Evolutionary conservation across 2,888 invertebrate species (phyloP), one percentile per base, ranked within the genome.

Genomic region (Eupithecia subfuscata): DNA sequence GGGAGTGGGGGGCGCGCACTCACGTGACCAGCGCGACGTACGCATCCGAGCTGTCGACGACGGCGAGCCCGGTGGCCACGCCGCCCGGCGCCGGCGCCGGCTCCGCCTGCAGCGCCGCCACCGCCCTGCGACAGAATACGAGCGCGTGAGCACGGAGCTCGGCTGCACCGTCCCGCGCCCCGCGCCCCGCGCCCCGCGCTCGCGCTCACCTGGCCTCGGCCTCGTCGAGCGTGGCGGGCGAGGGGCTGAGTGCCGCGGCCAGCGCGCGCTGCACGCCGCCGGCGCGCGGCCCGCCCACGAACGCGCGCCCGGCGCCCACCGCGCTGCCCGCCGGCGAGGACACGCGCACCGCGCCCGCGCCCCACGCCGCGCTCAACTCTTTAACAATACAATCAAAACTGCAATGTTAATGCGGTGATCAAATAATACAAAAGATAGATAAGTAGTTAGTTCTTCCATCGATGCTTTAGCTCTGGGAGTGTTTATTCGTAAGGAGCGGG

Each of bases 21-120:
- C 88, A 97, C 97, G 96, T 96, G 79, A 96, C 95, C 74, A 96
- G 91, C 14, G 97, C 96, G 65, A 96, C 95, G 90, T 97, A 97
- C 65, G 96, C 95, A 85, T 97, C 97, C 82, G 94, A 89, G 75
- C 94, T 92, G 90, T 97, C 97, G 78, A 96, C 95, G 70, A 95
- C 96, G 64, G 96, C 96, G 52, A 97, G 93, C 77, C 96, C 96
- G 9, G 96, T 95, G 73, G 96, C 95, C 68, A 84, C 89, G 70
- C 86, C 85, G 69, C 79, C 76, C 30, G 78, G 77, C 73, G 79
- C 75, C 76, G 78, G 72, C 77, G 76, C 68, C 76, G 71, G 48
- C 78, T 75, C 67, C 65, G 74, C 72, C 82, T 79, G 90, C 92
- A 92, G 86, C 75, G 84, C 82, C 64, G 73, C 80, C 77, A 86